Percentiles rank a stretch among this genome's conserved stretches.
These are phyloP conservation scores for Podilymbus podiceps DNA, from an alignment of 2,113 vertebrate genomes.

Conservation along the genomic window DNA sequence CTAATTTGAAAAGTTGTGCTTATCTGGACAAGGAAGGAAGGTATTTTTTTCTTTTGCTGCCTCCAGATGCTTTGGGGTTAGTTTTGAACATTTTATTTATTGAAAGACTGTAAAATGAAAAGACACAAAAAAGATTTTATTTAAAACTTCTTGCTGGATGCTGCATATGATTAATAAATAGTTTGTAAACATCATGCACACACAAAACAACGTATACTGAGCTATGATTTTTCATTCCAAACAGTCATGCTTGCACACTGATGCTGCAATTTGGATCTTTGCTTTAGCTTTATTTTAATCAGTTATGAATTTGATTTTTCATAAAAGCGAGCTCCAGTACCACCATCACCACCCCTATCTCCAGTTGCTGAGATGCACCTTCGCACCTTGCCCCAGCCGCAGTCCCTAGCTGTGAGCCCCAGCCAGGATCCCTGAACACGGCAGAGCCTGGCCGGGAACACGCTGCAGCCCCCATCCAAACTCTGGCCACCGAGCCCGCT, in stretches of 20 bases:
- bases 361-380: background rate
- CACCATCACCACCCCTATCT: background rate
- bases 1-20: background rate
- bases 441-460: background rate
- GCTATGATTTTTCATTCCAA: background rate
- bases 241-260: background rate
- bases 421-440: background rate
- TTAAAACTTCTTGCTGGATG: background rate
- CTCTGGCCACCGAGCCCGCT: background rate
- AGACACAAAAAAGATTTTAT: background rate
- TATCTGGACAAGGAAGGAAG: background rate
- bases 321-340: background rate
- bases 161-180: background rate
- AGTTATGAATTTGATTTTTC: background rate
- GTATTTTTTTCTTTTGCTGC: background rate
- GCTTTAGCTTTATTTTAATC: background rate
- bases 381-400: too few species aligned
- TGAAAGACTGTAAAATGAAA: too few species aligned
- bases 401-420: background rate
- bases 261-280: background rate
- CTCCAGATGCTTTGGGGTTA: background rate
- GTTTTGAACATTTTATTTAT: background rate
- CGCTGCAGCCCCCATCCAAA: background rate
- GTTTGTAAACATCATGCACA: background rate
- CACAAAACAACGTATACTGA: background rate